These are phyloP conservation scores for Bovichtus variegatus DNA, from an alignment of 2,797 vertebrate species.

Conservation along the genomic window DNA sequence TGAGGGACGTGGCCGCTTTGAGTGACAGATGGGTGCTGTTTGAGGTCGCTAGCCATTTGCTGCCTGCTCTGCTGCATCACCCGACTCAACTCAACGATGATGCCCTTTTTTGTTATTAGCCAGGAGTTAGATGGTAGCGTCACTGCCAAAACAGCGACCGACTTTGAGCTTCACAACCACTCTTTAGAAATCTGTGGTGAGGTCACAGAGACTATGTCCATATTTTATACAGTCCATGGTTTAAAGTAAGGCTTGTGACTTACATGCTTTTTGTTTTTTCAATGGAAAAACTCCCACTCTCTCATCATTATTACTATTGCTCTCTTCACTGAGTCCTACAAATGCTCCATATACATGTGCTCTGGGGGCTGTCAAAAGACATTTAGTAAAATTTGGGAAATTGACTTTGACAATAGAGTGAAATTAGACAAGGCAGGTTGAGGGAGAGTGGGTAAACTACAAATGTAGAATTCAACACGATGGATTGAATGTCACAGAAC, in stretches of 20 bases:
- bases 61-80: no score
- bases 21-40: no score
- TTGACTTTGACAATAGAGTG: not conserved
- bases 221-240: no score
- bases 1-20: no score
- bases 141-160: no score
- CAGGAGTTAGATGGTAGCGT: no score
- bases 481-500: not conserved
- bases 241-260: slow-evolving; percentile 21
- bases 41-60: no score
- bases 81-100: no score
- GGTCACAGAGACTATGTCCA: no score
- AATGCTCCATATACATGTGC: not conserved
- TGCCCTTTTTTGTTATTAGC: no score
- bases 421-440: not conserved
- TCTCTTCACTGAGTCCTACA: not conserved
- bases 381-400: not conserved
- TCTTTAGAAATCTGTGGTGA: no score
- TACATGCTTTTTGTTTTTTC: not conserved
- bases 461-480: not conserved
- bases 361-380: not conserved
- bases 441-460: not conserved
- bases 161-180: no score
- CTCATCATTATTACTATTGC: not conserved
- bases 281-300: not conserved